phyloP scores from a whole-genome alignment of 2,113 vertebrate species.

The Phodopus roborovskii region DNA sequence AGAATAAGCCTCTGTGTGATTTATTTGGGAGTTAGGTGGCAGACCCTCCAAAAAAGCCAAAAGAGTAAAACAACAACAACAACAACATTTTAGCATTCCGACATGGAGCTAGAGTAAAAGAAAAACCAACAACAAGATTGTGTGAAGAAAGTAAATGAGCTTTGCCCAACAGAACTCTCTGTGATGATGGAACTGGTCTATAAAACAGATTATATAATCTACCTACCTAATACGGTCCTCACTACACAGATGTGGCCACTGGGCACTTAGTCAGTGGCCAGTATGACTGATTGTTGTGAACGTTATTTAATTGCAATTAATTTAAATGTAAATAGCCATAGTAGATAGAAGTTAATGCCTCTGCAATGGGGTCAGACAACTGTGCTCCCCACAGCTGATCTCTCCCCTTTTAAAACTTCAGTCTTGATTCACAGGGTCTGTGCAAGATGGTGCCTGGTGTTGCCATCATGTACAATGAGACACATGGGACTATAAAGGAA shows the following conservation, averaged over 20 bases:
- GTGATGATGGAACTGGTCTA: background rate
- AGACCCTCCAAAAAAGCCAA: too few relatives aligned
- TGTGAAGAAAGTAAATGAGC: background rate
- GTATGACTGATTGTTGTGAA: background rate
- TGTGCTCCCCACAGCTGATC: background rate
- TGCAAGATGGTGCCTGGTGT: background rate
- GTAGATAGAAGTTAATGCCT: too few relatives aligned
- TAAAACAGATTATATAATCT: background rate
- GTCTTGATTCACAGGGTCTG: background rate
- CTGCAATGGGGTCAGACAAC: rapidly evolving
- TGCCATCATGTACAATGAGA: background rate
- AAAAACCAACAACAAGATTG: background rate
- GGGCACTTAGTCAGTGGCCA: background rate
- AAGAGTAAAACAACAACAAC: too few relatives aligned
- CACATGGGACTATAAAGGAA: background rate
- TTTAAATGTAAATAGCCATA: background rate
- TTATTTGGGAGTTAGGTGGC: too few relatives aligned
- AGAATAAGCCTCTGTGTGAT: too few relatives aligned
- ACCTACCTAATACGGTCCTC: background rate
- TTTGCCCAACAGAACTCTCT: background rate
- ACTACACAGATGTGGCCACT: background rate
- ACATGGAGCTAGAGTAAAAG: too few relatives aligned
- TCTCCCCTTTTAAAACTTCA: background rate
- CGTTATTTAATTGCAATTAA: background rate
- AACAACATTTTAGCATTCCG: too few relatives aligned